A percentile compares a stretch with the other conserved stretches of the same genome.
phyloP scores from a whole-genome alignment of 2,113 vertebrate species.

The Hypanus sabinus region DNA sequence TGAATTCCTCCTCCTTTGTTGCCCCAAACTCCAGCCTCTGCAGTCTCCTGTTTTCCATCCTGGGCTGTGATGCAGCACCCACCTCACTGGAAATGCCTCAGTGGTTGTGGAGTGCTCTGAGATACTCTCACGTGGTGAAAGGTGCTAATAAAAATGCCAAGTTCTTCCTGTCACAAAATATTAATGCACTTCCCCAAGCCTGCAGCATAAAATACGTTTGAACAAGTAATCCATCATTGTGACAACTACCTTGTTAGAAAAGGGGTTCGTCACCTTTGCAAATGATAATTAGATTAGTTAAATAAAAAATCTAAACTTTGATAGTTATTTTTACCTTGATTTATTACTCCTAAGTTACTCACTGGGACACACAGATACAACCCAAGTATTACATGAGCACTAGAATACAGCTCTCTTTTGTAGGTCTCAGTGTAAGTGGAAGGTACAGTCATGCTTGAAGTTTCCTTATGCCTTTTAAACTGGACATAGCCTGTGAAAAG shows the following conservation, averaged over 20 bases:
- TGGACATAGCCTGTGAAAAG: background rate
- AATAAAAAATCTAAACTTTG: background rate
- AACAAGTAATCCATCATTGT: background rate
- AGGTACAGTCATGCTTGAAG: background rate
- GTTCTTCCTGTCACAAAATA: background rate
- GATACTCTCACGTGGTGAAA: too few relatives aligned
- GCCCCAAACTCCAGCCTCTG: too few relatives aligned
- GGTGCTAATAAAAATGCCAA: background rate
- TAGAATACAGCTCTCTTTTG: background rate
- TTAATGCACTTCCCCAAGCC: background rate
- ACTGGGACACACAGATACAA: background rate
- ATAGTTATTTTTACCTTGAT: background rate
- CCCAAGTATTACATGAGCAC: background rate
- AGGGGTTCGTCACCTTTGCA: background rate
- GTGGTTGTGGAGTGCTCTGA: too few relatives aligned
- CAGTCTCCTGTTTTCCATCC: too few relatives aligned
- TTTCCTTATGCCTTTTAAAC: background rate
- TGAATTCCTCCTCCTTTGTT: too few relatives aligned
- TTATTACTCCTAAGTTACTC: background rate
- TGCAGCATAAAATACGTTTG: slow-evolving; percentile 3
- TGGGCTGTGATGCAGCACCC: too few relatives aligned
- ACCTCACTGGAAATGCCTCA: too few relatives aligned
- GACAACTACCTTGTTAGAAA: background rate
- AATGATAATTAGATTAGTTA: background rate
- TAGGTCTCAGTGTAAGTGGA: background rate